Base-by-base conservation (phyloP, 2,888 invertebrate genomes). In the Synanthedon vespiformis region DNA sequence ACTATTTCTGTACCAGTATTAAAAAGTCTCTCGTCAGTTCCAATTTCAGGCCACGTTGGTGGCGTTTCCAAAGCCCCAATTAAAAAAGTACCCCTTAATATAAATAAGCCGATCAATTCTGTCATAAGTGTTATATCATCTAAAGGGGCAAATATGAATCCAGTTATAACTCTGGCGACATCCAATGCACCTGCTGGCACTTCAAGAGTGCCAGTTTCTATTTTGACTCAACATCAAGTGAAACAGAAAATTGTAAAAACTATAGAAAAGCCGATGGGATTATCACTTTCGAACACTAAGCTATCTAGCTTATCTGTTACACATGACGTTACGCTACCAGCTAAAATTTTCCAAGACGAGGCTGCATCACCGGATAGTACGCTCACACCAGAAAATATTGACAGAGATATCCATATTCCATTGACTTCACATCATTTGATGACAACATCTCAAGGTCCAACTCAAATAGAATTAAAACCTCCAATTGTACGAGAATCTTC, bases 341-440 rank as follows among this genome's bases (percentile, higher is more conserved):
- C 90, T 6, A 91, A 91, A 68, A 91, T 91, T 64, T 91, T 92
- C 66, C 91, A 92, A 70, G 91, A 92, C 61, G 91, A 91, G 58
- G 90, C 89, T 0, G 89, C 90, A 0, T 91, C 91, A 0, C 90
- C 91, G 0, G 90, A 91, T 58, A 81, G 85, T 55, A 80, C 86
- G 2, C 77, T 79, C 4, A 61, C 69, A 0, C 65, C 74, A 3
- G 85, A 83, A 56, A 68, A 40, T 40, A 16, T 44, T 8, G 75
- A 74, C 4, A 70, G 65, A 48, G 76, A 77, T 40, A 57, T 66
- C 13, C 72, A 70, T 40, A 70, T 55, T 60, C 62, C 40, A 67
- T 55, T 63, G 5, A 57, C 62, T 1, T 55, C 67, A 4, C 77
- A 72, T 51, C 77, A 74, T 57, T 57, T 77, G 50, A 58, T 61